phyloP scores from a whole-genome alignment of 2,888 invertebrate species.

The Sycophila texana region DNA sequence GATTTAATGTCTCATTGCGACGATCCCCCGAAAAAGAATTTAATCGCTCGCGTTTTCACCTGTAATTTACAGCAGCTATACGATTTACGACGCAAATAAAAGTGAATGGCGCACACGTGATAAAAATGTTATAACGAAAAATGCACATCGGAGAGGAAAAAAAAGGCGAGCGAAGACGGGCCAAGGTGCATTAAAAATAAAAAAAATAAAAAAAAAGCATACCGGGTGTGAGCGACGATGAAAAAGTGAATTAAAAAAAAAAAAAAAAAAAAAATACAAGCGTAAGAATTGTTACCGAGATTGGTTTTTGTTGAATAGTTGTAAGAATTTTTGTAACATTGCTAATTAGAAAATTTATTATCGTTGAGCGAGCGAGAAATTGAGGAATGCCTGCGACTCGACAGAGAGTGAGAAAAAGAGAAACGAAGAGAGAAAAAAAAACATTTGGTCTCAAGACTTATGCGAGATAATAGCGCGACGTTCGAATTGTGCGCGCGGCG shows the following conservation, averaged over 20 bases:
- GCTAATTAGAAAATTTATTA: slow-evolving; percentile 69
- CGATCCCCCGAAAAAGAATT: too few relatives aligned
- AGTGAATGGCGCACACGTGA: not conserved
- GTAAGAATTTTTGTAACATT: slow-evolving; percentile 72
- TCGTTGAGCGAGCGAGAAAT: slow-evolving; percentile 56
- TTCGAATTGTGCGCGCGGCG: too few relatives aligned
- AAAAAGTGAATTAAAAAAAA: too few relatives aligned
- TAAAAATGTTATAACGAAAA: not conserved
- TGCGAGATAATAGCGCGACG: too few relatives aligned
- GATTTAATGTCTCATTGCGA: too few relatives aligned
- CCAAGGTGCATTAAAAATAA: not conserved
- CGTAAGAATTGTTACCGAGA: slow-evolving; percentile 70
- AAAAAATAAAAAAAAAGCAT: not conserved
- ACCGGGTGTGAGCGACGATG: too few relatives aligned
- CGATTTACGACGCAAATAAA: not conserved
- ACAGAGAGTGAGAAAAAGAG: not conserved
- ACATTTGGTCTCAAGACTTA: too few relatives aligned
- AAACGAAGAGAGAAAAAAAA: too few relatives aligned
- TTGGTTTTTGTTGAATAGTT: slow-evolving; percentile 74
- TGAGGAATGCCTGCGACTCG: slow-evolving; percentile 11
- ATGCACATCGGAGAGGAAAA: not conserved
- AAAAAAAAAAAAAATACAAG: slow-evolving; percentile 12
- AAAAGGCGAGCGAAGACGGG: not conserved
- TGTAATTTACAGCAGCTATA: too few relatives aligned
- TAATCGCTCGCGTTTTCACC: too few relatives aligned